A percentile compares a stretch with the other conserved stretches of the same genome.
Evolutionary conservation across 1,140 invertebrate species (phyloP).

Genomic region (Drosophila malerkotliana): DNA sequence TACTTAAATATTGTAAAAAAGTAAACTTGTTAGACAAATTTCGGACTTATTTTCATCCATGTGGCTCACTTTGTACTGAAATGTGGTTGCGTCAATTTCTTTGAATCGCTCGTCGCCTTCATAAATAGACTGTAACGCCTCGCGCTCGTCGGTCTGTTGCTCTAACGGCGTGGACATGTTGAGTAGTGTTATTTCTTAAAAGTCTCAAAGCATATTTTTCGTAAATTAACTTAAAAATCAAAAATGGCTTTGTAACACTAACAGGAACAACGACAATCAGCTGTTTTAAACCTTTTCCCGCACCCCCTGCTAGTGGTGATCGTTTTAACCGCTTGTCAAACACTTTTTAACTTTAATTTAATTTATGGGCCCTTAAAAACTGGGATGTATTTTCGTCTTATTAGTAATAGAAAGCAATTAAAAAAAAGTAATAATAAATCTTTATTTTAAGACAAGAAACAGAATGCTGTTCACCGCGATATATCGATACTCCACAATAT

Average conservation of each 20-base stretch:
- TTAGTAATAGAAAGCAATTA: no score
- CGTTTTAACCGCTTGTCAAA: no score
- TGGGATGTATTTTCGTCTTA: no score
- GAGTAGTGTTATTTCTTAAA: constrained; percentile 6
- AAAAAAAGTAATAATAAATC: neutral
- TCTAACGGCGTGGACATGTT: constrained; percentile 86
- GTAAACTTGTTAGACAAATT: neutral
- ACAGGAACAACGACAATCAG: constrained; percentile 55
- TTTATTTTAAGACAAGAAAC: neutral
- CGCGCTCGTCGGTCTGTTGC: constrained; percentile 93
- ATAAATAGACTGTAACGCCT: constrained; percentile 96
- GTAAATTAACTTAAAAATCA: constrained; percentile 38
- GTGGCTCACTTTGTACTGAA: constrained; percentile 94
- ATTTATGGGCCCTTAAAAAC: no score
- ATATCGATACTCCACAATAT: no score
- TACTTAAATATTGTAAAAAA: constrained; percentile 87
- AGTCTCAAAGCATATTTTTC: constrained; percentile 12
- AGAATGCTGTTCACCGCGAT: no score
- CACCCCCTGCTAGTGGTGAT: neutral
- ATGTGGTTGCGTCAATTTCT: constrained; percentile 89
- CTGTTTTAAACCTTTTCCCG: constrained; percentile 10
- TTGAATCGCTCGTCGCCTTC: constrained; percentile 96
- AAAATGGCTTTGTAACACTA: constrained; percentile 50
- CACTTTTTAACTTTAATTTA: no score
- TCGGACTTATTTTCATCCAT: constrained; percentile 9